These are phyloP conservation scores for Pseudoips prasinana DNA, from an alignment of 2,888 invertebrate genomes.

Conservation along the genomic window DNA sequence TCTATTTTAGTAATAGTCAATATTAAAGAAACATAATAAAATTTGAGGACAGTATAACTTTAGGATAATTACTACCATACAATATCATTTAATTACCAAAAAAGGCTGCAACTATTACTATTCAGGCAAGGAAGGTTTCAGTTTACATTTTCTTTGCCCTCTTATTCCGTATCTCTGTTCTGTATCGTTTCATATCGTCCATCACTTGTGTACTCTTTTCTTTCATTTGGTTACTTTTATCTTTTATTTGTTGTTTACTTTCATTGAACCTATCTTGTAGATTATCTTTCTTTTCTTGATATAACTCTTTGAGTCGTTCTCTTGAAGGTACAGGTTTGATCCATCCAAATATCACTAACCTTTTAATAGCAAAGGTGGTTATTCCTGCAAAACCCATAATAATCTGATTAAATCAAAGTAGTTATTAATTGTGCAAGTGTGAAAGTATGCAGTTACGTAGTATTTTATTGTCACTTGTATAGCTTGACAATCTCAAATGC, in stretches of 20 bases:
- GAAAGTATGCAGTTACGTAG: no score
- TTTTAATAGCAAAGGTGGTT: slow-evolving; percentile 92
- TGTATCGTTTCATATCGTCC: slow-evolving; percentile 76
- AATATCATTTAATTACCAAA: not conserved
- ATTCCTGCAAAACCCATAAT: slow-evolving; percentile 90
- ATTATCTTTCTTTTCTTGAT: slow-evolving; percentile 83
- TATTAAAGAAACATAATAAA: not conserved
- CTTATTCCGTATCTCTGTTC: slow-evolving; percentile 70
- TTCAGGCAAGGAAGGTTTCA: slow-evolving; percentile 2
- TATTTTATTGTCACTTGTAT: no score
- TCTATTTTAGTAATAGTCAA: slow-evolving; percentile 1
- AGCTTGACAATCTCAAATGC: no score
- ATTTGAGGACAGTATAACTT: not conserved
- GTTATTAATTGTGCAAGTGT: no score
- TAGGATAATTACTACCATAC: no score
- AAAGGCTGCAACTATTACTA: not conserved
- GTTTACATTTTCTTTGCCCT: slow-evolving; percentile 70
- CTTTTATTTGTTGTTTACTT: slow-evolving; percentile 64
- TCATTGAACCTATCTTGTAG: slow-evolving; percentile 83
- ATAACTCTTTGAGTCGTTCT: slow-evolving; percentile 84
- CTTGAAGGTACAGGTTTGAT: slow-evolving; percentile 90
- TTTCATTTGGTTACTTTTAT: slow-evolving; percentile 57
- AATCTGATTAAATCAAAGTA: not conserved
- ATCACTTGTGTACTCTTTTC: slow-evolving; percentile 71
- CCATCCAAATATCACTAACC: slow-evolving; percentile 89